A percentile compares a stretch with the other conserved stretches of the same genome.
phyloP scores from a whole-genome alignment of 2,113 vertebrate species.

The Cyanoliseus patagonus region DNA sequence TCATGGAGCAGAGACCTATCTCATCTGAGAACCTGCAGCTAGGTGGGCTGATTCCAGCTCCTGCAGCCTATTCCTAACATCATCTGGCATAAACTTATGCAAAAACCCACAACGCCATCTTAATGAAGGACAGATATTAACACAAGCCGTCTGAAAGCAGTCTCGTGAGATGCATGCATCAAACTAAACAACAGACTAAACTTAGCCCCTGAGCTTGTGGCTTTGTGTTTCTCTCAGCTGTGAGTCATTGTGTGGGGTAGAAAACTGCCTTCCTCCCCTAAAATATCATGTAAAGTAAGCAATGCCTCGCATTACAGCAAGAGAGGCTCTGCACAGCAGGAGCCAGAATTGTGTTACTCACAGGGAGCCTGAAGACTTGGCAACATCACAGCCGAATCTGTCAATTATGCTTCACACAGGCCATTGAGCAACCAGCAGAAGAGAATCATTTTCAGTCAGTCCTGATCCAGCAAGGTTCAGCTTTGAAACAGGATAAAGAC shows the following conservation, averaged over 20 bases:
- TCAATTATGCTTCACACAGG: not conserved
- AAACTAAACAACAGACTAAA: not conserved
- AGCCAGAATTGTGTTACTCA: not conserved
- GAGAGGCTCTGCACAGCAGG: not conserved
- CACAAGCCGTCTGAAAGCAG: not conserved
- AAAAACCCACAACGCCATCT: not conserved
- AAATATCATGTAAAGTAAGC: not conserved
- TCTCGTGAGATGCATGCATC: not conserved
- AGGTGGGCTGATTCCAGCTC: not conserved
- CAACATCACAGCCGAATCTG: not conserved
- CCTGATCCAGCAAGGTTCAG: not conserved
- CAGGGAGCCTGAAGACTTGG: constrained; percentile 1
- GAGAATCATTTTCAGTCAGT: not conserved
- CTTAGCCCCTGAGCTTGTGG: not conserved
- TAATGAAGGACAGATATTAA: not conserved
- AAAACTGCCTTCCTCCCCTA: not conserved
- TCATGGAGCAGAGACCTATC: not conserved
- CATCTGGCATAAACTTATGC: not conserved
- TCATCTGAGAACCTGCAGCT: not conserved
- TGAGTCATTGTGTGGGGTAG: constrained; percentile 25
- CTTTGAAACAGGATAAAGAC: not conserved
- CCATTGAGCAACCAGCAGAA: not conserved
- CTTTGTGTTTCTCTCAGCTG: constrained; percentile 10
- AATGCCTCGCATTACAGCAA: not conserved
- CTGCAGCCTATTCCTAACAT: not conserved